A percentile compares a stretch with the other conserved stretches of the same genome.
phyloP scores from a whole-genome alignment of 2,113 vertebrate species.

The Pan troglodytes region DNA sequence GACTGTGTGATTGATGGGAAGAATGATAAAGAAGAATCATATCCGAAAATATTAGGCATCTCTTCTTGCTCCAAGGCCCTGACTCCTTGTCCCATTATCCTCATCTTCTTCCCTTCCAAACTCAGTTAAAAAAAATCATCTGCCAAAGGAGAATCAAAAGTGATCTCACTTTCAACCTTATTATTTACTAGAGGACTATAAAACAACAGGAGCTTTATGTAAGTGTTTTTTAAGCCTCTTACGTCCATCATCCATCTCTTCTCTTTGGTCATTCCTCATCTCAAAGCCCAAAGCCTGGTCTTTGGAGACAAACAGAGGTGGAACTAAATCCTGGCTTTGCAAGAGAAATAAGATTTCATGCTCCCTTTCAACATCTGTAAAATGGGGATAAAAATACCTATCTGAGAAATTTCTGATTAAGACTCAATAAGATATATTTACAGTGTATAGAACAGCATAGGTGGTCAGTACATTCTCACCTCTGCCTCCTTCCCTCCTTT shows the following conservation, averaged over 20 bases:
- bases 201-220: neutral
- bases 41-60: neutral
- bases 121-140: neutral
- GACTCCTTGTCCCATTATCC: neutral
- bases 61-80: neutral
- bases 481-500: neutral
- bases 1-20: neutral
- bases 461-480: neutral
- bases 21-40: neutral
- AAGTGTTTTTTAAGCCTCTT: neutral
- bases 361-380: constrained; percentile 36
- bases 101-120: neutral
- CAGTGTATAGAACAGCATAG: neutral
- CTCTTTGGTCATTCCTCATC: neutral
- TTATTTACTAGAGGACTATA: neutral
- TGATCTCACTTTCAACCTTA: neutral
- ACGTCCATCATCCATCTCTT: neutral
- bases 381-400: neutral
- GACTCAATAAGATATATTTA: neutral
- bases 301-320: constrained; percentile 1
- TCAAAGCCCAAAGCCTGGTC: neutral
- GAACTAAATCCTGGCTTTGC: neutral
- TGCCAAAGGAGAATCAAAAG: neutral
- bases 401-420: neutral
- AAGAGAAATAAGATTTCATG: neutral